phyloP scores from a whole-genome alignment of 2,888 invertebrate genomes.

The Bugulina stolonifera region DNA sequence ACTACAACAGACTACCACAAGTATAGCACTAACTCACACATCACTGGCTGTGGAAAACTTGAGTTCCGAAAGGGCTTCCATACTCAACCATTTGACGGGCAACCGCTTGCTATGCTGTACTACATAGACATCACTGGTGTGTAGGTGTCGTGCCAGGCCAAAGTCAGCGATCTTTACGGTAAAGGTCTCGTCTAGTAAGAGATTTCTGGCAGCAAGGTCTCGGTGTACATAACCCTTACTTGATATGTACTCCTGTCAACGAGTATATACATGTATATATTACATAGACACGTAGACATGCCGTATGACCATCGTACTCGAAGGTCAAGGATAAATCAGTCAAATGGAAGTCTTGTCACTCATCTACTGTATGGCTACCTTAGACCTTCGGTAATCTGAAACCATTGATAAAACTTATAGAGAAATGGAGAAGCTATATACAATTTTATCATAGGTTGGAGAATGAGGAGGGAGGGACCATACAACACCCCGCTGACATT shows the following conservation, averaged over 20 bases:
- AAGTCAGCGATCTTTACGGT: constrained; percentile 50
- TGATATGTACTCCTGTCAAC: constrained; percentile 43
- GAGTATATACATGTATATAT: background rate
- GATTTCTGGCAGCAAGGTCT: constrained; percentile 48
- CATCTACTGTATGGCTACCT: no score
- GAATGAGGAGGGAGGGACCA: no score
- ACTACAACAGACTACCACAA: no score
- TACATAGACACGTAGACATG: background rate
- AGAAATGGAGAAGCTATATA: no score
- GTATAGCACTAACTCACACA: constrained; percentile 35
- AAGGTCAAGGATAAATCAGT: no score
- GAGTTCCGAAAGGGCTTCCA: constrained; percentile 47
- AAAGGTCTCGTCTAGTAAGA: constrained; percentile 41
- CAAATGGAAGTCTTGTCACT: no score
- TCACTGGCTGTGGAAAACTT: constrained; percentile 49
- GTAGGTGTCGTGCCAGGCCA: constrained; percentile 48
- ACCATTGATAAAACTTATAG: no score
- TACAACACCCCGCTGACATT: no score
- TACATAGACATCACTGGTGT: constrained; percentile 45
- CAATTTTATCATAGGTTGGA: no score
- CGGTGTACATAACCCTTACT: constrained; percentile 48
- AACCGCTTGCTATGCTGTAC: constrained; percentile 44
- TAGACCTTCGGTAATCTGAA: no score
- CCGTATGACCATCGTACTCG: no score
- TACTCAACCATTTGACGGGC: constrained; percentile 51